A percentile compares a stretch with the other conserved stretches of the same genome.
phyloP scores from a whole-genome alignment of 2,113 vertebrate genomes.

The Pangasianodon hypophthalmus region DNA sequence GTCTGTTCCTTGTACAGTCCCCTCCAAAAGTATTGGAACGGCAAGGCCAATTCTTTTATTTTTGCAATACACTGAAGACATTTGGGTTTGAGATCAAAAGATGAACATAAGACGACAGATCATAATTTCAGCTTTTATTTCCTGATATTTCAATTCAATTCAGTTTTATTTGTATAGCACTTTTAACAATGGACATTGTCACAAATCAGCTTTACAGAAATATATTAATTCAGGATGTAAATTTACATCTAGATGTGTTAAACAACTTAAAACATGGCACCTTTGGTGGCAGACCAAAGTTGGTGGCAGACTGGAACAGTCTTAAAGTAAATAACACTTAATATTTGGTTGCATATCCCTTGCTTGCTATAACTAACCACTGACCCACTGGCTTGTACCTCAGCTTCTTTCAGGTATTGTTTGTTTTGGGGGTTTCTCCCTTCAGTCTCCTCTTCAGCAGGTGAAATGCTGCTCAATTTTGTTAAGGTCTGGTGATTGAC shows the following conservation, averaged over 20 bases:
- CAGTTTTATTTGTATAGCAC: too few relatives aligned
- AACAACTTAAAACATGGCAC: not conserved
- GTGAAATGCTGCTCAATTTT: not conserved
- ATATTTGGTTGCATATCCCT: not conserved
- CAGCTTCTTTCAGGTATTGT: not conserved
- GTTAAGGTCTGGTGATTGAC: not conserved
- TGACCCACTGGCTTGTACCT: not conserved
- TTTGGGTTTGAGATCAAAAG: not conserved
- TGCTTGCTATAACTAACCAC: not conserved
- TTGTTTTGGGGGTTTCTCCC: too few relatives aligned
- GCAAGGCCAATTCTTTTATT: not conserved
- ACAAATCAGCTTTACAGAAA: too few relatives aligned
- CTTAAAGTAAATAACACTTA: not conserved
- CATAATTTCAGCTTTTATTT: not conserved
- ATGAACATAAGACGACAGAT: not conserved
- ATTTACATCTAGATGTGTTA: not conserved
- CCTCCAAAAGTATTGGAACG: not conserved
- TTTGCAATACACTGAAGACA: not conserved
- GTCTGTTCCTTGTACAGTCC: not conserved
- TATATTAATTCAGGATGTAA: too few relatives aligned
- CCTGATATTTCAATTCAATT: not conserved
- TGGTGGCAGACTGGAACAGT: not conserved
- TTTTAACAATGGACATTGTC: too few relatives aligned
- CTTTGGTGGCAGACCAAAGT: not conserved
- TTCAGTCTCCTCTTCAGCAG: not conserved